A percentile compares a stretch with the other conserved stretches of the same genome.
Conservation (phyloP, 2,888 invertebrate species). For the Epirrita christyi region DNA sequence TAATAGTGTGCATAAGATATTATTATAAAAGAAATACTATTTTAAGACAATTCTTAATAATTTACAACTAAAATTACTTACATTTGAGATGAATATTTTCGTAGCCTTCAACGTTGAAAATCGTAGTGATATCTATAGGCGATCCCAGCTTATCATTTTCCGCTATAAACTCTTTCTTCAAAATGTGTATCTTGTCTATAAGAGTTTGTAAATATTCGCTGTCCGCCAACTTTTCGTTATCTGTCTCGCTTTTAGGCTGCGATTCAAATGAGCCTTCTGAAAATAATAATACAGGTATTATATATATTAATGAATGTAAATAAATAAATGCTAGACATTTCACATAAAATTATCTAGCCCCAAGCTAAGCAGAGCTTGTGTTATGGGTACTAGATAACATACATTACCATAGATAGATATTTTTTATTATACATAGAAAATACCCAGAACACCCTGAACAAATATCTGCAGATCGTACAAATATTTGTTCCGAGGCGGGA, state of each 20-base stretch:
- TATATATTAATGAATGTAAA: too few relatives aligned
- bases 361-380: too few relatives aligned
- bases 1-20: too few relatives aligned
- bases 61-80: conserved; percentile 2
- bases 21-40: too few relatives aligned
- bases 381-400: too few relatives aligned
- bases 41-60: background rate
- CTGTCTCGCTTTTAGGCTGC: conserved; percentile 69
- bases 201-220: conserved; percentile 83
- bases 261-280: conserved; percentile 49
- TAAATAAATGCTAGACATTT: too few relatives aligned
- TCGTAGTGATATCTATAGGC: conserved; percentile 85
- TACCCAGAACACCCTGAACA: too few relatives aligned
- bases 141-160: conserved; percentile 86
- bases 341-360: too few relatives aligned
- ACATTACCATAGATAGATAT: too few relatives aligned
- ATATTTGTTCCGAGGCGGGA: too few relatives aligned
- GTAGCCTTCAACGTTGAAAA: conserved; percentile 76
- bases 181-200: conserved; percentile 86
- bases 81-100: conserved; percentile 83
- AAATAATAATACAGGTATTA: conserved; percentile 13
- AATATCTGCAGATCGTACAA: too few relatives aligned
- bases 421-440: too few relatives aligned
- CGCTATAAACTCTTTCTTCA: conserved; percentile 85
- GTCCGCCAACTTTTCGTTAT: conserved; percentile 73